Conservation (phyloP, 2,888 invertebrate genomes). For the Sarcophaga rosellei region DNA sequence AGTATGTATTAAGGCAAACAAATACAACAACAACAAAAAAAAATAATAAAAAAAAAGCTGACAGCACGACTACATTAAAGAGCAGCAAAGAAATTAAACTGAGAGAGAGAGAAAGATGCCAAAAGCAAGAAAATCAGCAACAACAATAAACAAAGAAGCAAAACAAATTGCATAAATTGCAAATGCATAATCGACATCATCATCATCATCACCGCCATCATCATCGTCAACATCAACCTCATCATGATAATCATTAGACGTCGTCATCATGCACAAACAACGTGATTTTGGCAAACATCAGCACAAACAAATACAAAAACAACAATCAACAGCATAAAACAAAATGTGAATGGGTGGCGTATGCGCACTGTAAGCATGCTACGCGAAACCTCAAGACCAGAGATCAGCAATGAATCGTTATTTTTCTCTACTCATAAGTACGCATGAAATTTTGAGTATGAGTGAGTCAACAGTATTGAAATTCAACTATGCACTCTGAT, state of each 20-base stretch:
- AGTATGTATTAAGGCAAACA: not conserved
- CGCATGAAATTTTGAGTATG: too few species aligned
- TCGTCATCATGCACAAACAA: conserved; percentile 73
- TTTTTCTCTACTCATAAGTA: too few species aligned
- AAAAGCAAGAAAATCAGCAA: conserved; percentile 69
- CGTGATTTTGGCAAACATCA: conserved; percentile 71
- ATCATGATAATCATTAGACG: not conserved
- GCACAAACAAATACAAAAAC: not conserved
- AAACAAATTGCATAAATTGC: conserved; percentile 65
- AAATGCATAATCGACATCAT: conserved; percentile 70
- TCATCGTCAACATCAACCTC: not conserved
- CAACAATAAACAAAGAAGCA: conserved; percentile 14
- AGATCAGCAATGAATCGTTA: too few species aligned
- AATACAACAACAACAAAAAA: conserved; percentile 61
- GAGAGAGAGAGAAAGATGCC: conserved; percentile 67
- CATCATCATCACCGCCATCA: conserved; percentile 63
- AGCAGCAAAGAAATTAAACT: not conserved
- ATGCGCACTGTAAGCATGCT: too few species aligned
- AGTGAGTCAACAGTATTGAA: too few species aligned
- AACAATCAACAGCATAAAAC: conserved; percentile 47
- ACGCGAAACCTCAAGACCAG: too few species aligned
- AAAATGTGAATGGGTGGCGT: too few species aligned
- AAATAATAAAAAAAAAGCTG: conserved; percentile 63
- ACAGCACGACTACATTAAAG: conserved; percentile 54
- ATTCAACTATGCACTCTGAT: too few species aligned